phyloP scores from a whole-genome alignment of 2,113 vertebrate species.

The Baryphthengus martii region DNA sequence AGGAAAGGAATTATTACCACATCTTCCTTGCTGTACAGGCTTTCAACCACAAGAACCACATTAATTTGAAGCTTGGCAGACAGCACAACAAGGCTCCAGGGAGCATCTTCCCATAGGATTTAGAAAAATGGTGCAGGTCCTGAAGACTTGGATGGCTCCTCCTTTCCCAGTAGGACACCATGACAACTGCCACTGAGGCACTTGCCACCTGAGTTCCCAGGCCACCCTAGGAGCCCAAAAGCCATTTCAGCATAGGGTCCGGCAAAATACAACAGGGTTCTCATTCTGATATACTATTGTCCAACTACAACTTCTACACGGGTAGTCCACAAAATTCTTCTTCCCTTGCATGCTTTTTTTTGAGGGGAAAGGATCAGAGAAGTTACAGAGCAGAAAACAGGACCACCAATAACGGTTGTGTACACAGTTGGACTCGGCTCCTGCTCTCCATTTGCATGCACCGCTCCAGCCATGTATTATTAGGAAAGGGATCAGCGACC shows the following conservation, averaged over 20 bases:
- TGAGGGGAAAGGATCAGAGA: background rate
- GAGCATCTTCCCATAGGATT: conserved; percentile 11
- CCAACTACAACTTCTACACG: background rate
- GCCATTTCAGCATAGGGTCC: background rate
- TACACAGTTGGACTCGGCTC: background rate
- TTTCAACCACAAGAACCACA: conserved; percentile 58
- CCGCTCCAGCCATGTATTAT: accelerated
- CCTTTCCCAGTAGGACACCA: background rate
- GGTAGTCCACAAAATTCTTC: background rate
- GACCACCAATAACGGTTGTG: background rate
- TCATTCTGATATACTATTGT: background rate
- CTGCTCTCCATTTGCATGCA: background rate
- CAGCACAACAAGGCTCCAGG: background rate
- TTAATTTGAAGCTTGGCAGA: conserved; percentile 53
- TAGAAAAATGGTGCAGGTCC: background rate
- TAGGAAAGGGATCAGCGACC: background rate
- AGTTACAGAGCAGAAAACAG: background rate
- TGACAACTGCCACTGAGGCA: background rate
- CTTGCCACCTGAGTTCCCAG: background rate
- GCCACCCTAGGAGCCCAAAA: background rate
- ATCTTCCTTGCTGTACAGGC: conserved; percentile 31
- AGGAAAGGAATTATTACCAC: conserved; percentile 56
- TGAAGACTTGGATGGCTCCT: background rate
- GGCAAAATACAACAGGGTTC: accelerated
- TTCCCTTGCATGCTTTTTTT: background rate